Percentiles rank a stretch among this genome's conserved stretches.
Evolutionary conservation across 2,797 vertebrate genomes (phyloP).

Genomic region (Cetoscarus ocellatus): DNA sequence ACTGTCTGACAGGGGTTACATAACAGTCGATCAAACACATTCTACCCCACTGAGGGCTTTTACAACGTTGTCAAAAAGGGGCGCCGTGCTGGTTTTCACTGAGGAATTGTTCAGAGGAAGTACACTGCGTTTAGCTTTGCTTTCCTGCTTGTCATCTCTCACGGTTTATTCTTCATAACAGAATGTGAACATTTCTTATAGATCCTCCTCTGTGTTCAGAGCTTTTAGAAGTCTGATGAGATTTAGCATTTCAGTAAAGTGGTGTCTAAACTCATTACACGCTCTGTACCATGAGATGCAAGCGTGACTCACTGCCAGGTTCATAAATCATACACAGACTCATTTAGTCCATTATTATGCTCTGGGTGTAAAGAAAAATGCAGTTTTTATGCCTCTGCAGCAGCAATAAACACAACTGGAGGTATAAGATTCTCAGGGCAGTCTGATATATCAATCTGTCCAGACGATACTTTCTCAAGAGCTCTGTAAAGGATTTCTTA

Average conservation of each 20-base stretch:
- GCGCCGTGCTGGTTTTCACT: slow-evolving; percentile 22
- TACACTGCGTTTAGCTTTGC: slow-evolving; percentile 13
- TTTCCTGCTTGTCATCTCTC: not conserved
- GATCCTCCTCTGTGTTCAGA: not conserved
- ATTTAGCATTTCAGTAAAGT: slow-evolving; percentile 1
- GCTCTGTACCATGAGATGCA: slow-evolving; percentile 5
- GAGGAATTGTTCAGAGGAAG: slow-evolving; percentile 39
- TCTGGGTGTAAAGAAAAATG: slow-evolving; percentile 4
- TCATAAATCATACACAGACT: slow-evolving; percentile 30
- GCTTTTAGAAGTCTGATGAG: not conserved
- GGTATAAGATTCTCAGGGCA: no score
- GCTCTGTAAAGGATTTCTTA: no score
- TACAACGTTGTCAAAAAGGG: slow-evolving; percentile 45
- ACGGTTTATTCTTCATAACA: not conserved
- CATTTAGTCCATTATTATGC: slow-evolving; percentile 16
- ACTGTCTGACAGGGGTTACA: slow-evolving; percentile 51
- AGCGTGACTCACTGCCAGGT: slow-evolving; percentile 1
- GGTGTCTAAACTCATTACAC: slow-evolving; percentile 6
- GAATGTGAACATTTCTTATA: slow-evolving; percentile 1
- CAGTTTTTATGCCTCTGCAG: not conserved
- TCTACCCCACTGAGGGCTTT: slow-evolving; percentile 35
- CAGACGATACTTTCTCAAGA: no score
- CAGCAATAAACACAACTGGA: no score
- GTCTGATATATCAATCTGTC: no score
- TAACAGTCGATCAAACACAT: slow-evolving; percentile 53